Percentiles rank a stretch among this genome's conserved stretches.
These are phyloP conservation scores for Hypocryptadius cinnamomeus DNA, from an alignment of 2,113 vertebrate species.

Conservation along the genomic window DNA sequence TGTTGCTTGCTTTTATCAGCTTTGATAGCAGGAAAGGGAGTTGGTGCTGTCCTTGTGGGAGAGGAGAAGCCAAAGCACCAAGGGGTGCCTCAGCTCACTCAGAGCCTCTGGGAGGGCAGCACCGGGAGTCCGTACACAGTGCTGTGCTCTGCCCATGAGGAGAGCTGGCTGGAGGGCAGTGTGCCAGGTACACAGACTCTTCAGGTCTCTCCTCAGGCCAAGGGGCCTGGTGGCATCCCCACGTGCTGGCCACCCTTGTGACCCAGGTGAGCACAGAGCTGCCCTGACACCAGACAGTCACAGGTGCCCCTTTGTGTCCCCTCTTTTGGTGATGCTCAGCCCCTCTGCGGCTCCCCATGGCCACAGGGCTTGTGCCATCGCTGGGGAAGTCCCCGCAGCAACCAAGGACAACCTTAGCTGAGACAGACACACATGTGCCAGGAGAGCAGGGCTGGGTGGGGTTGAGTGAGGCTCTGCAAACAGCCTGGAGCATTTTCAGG, in stretches of 20 bases:
- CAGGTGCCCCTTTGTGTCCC: neutral
- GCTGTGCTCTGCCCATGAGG: neutral
- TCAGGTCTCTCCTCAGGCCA: neutral
- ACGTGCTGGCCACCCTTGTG: neutral
- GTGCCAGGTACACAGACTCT: neutral
- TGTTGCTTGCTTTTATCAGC: neutral
- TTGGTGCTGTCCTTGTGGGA: neutral
- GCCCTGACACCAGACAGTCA: neutral
- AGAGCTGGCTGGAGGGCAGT: neutral
- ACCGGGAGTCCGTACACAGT: rapidly evolving
- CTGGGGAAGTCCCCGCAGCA: neutral
- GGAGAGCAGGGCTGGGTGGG: neutral
- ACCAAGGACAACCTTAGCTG: rapidly evolving
- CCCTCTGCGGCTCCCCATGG: neutral
- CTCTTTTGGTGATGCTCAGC: neutral
- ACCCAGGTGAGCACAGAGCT: neutral
- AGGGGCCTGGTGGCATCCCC: neutral
- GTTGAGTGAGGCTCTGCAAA: neutral
- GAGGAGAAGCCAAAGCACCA: neutral
- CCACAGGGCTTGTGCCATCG: rapidly evolving
- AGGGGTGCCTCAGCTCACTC: neutral
- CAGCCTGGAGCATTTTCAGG: neutral
- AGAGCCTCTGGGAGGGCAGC: neutral
- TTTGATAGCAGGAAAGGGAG: neutral
- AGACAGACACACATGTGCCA: neutral